Evolutionary conservation across 2,888 invertebrate genomes (phyloP), one percentile per base, ranked within the genome.

Genomic region (Glomeris marginata): DNA sequence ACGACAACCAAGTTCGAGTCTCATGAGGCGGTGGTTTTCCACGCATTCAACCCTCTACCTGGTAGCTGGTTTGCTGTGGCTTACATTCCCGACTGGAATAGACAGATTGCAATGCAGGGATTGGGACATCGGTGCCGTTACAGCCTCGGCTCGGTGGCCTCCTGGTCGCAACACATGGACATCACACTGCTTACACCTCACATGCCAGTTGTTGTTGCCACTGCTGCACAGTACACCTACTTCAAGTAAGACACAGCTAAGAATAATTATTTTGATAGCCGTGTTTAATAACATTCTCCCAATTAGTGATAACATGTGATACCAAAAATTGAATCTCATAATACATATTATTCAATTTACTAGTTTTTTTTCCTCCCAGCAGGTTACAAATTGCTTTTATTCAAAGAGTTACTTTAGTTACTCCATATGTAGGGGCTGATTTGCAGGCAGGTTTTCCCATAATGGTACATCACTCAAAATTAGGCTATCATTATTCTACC

Each of bases 11-110:
- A 43, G 44, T 69, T 63, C 55, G 64, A 69, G 55, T 64, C 70
- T 49, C 68, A 67, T 54, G 64, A 66, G 51, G 64, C 67, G 16
- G 64, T 65, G 2, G 61, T 69, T 34, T 60, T 71, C 51, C 68
- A 69, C 16, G 59, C 72, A 35, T 66, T 68, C 54, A 67, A 69
- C 54, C 72, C 72, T 33, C 58, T 66, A 49, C 76, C 82, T 0
- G 85, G 86, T 1, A 78, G 78, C 60, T 86, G 85, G 81, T 86
- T 80, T 68, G 81, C 79, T 1, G 74, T 82, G 48, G 79, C 81
- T 6, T 87, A 69, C 58, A 64, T 72, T 52, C 64, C 69, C 35
- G 62, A 66, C 52, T 70, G 69, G 69, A 67, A 71, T 59, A 64
- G 69, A 52, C 66, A 66, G 55, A 64, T 72, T 41, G 66, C 68